Evolutionary conservation across 92 coral and sea anemone species (phyloP).

Genomic region (Montipora capitata): DNA sequence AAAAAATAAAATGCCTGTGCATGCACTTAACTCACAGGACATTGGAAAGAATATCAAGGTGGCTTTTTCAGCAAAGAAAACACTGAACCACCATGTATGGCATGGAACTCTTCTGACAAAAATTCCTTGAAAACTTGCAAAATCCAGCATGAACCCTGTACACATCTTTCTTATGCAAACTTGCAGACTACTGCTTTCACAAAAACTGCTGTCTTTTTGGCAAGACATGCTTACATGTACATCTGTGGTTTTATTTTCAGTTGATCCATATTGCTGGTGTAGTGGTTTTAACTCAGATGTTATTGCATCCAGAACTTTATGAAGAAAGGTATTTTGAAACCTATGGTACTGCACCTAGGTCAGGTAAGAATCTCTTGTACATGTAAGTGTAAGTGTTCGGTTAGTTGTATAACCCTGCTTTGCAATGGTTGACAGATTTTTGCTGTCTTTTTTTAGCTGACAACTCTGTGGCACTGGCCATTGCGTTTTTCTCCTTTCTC

Average conservation of each 20-base stretch:
- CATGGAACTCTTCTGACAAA: too few species aligned
- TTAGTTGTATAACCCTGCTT: not conserved
- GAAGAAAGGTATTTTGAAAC: constrained; percentile 90
- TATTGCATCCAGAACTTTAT: constrained; percentile 93
- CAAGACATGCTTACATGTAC: too few species aligned
- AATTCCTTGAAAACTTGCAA: too few species aligned
- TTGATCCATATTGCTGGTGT: constrained; percentile 97
- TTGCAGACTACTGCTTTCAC: too few species aligned
- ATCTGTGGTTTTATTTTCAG: constrained; percentile 38
- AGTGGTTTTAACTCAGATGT: constrained; percentile 93
- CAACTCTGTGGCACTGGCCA: constrained; percentile 94
- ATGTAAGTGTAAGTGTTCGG: not conserved
- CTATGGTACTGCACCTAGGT: constrained; percentile 86
- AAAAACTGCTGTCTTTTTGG: too few species aligned
- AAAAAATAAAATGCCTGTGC: too few species aligned
- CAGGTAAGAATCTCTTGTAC: constrained; percentile 62
- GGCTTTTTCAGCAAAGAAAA: too few species aligned
- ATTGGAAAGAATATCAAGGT: too few species aligned
- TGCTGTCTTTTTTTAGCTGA: constrained; percentile 73
- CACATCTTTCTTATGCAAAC: too few species aligned
- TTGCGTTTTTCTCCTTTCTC: constrained; percentile 95
- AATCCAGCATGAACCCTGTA: too few species aligned
- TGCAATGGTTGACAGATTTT: not conserved
- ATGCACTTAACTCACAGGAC: too few species aligned
- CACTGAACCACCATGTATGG: too few species aligned